A percentile compares a stretch with the other conserved stretches of the same genome.
These are phyloP conservation scores for Miltochrista miniata DNA, from an alignment of 2,888 invertebrate genomes.

Conservation along the genomic window DNA sequence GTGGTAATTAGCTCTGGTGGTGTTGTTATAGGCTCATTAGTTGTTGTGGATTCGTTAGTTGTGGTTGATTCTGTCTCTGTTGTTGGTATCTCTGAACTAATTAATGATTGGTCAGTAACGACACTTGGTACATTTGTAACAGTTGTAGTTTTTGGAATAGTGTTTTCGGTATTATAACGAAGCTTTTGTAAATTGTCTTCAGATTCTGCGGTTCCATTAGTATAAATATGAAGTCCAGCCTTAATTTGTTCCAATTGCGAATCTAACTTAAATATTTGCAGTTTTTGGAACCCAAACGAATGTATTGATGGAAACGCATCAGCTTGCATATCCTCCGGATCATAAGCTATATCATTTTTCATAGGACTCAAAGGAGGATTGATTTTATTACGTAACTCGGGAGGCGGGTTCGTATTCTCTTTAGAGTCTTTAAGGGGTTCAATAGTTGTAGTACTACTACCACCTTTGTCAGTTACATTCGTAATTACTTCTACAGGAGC, in stretches of 20 bases:
- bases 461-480: slow-evolving; percentile 19
- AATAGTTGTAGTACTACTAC: slow-evolving; percentile 13
- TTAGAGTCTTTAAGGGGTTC: slow-evolving; percentile 19
- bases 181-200: slow-evolving; percentile 56
- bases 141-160: slow-evolving; percentile 13
- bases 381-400: slow-evolving; percentile 40
- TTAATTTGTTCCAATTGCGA: slow-evolving; percentile 64
- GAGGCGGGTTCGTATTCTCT: slow-evolving; percentile 37
- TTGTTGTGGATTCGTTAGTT: slow-evolving; percentile 16
- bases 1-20: slow-evolving; percentile 39
- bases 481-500: slow-evolving; percentile 24
- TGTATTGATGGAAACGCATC: slow-evolving; percentile 70
- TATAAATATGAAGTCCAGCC: slow-evolving; percentile 65
- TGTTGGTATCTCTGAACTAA: slow-evolving; percentile 3
- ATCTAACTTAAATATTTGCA: slow-evolving; percentile 67
- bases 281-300: slow-evolving; percentile 72
- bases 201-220: slow-evolving; percentile 58
- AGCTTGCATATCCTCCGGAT: slow-evolving; percentile 71
- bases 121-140: slow-evolving; percentile 1
- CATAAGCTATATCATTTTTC: slow-evolving; percentile 58
- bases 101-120: background rate
- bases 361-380: slow-evolving; percentile 17
- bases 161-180: slow-evolving; percentile 59
- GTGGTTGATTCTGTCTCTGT: slow-evolving; percentile 3
- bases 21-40: slow-evolving; percentile 29